A percentile compares a stretch with the other conserved stretches of the same genome.
Conservation (phyloP, 2,888 invertebrate species). For the Agriopis aurantiaria region DNA sequence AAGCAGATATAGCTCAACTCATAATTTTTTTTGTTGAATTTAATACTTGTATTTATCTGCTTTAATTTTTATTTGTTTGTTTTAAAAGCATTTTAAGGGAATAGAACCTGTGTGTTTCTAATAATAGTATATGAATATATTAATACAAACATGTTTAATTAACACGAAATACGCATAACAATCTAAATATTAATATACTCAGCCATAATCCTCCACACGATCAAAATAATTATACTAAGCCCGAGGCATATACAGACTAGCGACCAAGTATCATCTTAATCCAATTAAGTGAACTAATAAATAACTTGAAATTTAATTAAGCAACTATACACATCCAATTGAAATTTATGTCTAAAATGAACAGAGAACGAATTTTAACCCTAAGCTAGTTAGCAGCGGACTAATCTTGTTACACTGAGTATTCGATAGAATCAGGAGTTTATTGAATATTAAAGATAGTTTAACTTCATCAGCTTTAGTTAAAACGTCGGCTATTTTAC, state of each 20-base stretch:
- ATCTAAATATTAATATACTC: conserved; percentile 32
- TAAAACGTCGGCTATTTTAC: conserved; percentile 12
- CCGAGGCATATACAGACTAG: conserved; percentile 23
- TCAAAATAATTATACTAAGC: conserved; percentile 35
- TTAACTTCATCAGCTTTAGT: conserved; percentile 28
- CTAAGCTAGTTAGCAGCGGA: conserved; percentile 31
- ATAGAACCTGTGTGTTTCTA: neutral
- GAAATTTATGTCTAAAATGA: conserved; percentile 30
- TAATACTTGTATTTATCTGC: no score
- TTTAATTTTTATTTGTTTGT: neutral
- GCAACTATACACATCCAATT: conserved; percentile 29
- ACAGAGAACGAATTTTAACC: conserved; percentile 33
- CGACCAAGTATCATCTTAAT: conserved; percentile 38
- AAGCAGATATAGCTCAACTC: no score
- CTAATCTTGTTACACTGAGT: conserved; percentile 36
- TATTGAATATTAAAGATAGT: conserved; percentile 37
- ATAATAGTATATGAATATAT: conserved; percentile 1
- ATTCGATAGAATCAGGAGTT: conserved; percentile 35
- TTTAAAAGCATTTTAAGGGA: neutral
- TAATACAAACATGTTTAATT: conserved; percentile 20
- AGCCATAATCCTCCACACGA: conserved; percentile 25
- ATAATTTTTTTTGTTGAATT: no score
- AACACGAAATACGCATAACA: conserved; percentile 21
- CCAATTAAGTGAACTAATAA: conserved; percentile 44
- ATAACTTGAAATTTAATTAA: conserved; percentile 47